Evolutionary conservation across 2,113 vertebrate genomes (phyloP), one percentile per base, ranked within the genome.

Genomic region (Gulo gulo): DNA sequence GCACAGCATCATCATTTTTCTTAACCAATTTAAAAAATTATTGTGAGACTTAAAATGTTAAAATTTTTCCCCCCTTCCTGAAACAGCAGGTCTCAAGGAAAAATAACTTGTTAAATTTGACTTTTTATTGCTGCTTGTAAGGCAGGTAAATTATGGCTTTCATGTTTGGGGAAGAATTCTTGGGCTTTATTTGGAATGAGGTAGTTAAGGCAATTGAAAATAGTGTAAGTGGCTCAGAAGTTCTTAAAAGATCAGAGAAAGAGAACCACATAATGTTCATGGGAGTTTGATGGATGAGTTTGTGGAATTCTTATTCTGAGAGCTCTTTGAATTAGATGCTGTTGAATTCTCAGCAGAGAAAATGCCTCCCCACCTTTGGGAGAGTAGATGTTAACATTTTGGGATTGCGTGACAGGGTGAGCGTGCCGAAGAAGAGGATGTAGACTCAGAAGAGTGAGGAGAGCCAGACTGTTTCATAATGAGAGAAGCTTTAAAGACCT

Each of bases 201-300:
- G 61, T 85, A 85, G 71, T 86, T 87, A 34, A 93, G 73, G 86
- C 34, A 89, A 5, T 3, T 97, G 89, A 74, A 93, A 83, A 39
- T 78, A 73, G 20, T 45, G 4, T 73, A 71, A 67, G n/a, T 97
- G 81, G 45, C 87, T 95, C 36, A 67, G 65, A 92, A 94, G 39
- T 83, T 88, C 82, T 91, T 93, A 55, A 82, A 95, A 39, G 26
- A 85, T 95, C 50, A 84, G 57, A 91, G 71, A 87, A 65, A 83
- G 79, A 71, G 81, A 95, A 88, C 26, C 65, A 81, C 2, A 5
- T 80, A 83, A 50, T 80, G 73, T 71, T 57, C 45, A 84, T 86
- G 61, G 89, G 36, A 42, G 29, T 71, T 42, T 78, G 52, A 78
- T 95, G n/a, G 63, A 71, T 81, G 15, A 87, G 15, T 76, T 76